Percentiles rank a stretch among this genome's conserved stretches.
phyloP scores from a whole-genome alignment of 2,113 vertebrate genomes.

The Percopsis transmontana region DNA sequence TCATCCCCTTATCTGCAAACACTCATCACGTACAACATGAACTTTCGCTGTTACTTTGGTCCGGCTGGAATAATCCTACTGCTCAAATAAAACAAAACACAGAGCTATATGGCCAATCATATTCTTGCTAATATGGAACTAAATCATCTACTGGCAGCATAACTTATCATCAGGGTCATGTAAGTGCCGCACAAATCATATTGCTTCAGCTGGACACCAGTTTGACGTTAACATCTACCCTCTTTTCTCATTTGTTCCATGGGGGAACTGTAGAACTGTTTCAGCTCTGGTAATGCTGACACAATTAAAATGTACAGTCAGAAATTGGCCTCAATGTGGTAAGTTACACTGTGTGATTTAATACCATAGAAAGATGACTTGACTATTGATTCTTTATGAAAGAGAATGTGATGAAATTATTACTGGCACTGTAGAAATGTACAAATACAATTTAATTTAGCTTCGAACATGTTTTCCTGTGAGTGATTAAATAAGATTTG shows the following conservation, averaged over 20 bases:
- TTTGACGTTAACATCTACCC: conserved; percentile 34
- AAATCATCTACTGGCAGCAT: conserved; percentile 40
- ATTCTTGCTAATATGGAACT: conserved; percentile 17
- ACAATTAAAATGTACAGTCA: neutral
- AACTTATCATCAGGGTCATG: conserved; percentile 25
- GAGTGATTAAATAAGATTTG: too few species aligned
- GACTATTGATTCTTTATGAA: conserved; percentile 10
- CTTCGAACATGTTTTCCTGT: too few species aligned
- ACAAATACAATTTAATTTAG: conserved; percentile 17
- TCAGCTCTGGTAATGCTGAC: conserved; percentile 15
- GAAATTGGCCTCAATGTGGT: conserved; percentile 8
- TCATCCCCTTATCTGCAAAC: conserved; percentile 50
- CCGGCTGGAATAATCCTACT: neutral
- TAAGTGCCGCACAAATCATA: conserved; percentile 17
- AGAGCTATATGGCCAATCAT: conserved; percentile 31
- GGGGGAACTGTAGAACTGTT: neutral
- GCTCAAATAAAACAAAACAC: conserved; percentile 37
- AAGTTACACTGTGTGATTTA: conserved; percentile 26
- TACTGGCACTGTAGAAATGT: neutral
- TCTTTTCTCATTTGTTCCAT: conserved; percentile 8
- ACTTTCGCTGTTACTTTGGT: conserved; percentile 20
- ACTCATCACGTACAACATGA: conserved; percentile 26
- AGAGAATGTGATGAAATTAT: conserved; percentile 21
- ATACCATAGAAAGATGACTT: conserved; percentile 13
- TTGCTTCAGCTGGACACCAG: conserved; percentile 28